Conservation (phyloP, 1,140 invertebrate genomes). For the Bursaphelenchus mucronatus region DNA sequence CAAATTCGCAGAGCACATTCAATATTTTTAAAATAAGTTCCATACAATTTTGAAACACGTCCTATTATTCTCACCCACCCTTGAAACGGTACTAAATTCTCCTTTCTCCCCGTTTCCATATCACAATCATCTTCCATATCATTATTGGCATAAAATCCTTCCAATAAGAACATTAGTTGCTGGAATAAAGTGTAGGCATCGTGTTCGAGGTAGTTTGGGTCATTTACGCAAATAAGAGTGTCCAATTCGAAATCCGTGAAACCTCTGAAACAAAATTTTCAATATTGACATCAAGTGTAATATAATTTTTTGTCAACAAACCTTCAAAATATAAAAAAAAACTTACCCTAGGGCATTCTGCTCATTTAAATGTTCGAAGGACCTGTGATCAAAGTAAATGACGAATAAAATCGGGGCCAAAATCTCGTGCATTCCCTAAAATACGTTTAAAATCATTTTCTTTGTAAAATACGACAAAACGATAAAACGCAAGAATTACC, state of each 20-base stretch:
- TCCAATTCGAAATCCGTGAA: slow-evolving; percentile 63
- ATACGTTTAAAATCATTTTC: slow-evolving; percentile 16
- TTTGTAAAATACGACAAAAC: too few relatives aligned
- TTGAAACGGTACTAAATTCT: neutral
- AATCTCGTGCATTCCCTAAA: slow-evolving; percentile 77
- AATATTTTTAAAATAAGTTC: neutral
- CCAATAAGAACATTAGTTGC: slow-evolving; percentile 71
- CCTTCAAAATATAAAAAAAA: neutral
- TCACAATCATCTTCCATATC: slow-evolving; percentile 51
- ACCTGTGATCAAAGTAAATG: slow-evolving; percentile 71
- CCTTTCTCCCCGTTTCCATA: neutral
- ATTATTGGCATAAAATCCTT: slow-evolving; percentile 70
- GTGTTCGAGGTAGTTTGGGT: slow-evolving; percentile 70
- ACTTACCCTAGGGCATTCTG: slow-evolving; percentile 24
- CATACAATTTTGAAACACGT: neutral
- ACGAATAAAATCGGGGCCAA: slow-evolving; percentile 74
- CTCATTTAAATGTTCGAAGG: slow-evolving; percentile 63
- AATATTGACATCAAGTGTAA: neutral
- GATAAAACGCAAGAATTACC: slow-evolving; percentile 60
- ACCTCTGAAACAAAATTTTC: slow-evolving; percentile 27
- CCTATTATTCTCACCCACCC: neutral
- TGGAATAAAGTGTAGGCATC: slow-evolving; percentile 72
- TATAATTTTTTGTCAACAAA: neutral
- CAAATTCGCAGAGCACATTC: too few relatives aligned
- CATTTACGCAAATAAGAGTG: slow-evolving; percentile 66